These are phyloP conservation scores for Porites rus DNA, from an alignment of 92 coral and sea anemone species.

Conservation along the genomic window DNA sequence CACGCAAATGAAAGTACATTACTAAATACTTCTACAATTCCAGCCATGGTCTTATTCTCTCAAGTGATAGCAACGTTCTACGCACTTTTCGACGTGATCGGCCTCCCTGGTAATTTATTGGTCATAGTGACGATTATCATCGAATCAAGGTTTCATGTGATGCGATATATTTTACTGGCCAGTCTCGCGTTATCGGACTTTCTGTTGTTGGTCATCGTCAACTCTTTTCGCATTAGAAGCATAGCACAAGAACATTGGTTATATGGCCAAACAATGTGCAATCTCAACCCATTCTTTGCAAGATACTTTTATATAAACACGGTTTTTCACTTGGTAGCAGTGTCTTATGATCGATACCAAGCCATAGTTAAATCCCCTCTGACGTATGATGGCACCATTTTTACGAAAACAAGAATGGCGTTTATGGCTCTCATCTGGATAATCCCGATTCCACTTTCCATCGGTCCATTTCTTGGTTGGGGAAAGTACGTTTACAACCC, in stretches of 20 bases:
- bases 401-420: neutral
- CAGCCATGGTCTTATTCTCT: no score
- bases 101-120: conserved; percentile 10
- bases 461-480: neutral
- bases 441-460: neutral
- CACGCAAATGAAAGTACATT: no score
- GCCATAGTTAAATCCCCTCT: conserved; percentile 10
- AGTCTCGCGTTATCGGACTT: conserved; percentile 14
- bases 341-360: neutral
- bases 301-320: conserved; percentile 12
- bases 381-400: neutral
- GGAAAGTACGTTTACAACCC: conserved; percentile 12
- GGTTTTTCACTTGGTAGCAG: neutral
- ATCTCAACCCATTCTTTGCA: neutral
- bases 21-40: no score
- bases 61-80: neutral
- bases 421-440: conserved; percentile 1
- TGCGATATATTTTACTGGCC: conserved; percentile 8
- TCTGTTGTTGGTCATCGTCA: neutral
- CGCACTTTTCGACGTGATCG: neutral
- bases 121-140: neutral
- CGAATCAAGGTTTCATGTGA: neutral
- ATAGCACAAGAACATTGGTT: neutral
- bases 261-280: conserved; percentile 9
- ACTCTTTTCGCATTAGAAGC: conserved; percentile 7